These are phyloP conservation scores for Pammene aurita DNA, from an alignment of 2,888 invertebrate genomes.

Conservation along the genomic window DNA sequence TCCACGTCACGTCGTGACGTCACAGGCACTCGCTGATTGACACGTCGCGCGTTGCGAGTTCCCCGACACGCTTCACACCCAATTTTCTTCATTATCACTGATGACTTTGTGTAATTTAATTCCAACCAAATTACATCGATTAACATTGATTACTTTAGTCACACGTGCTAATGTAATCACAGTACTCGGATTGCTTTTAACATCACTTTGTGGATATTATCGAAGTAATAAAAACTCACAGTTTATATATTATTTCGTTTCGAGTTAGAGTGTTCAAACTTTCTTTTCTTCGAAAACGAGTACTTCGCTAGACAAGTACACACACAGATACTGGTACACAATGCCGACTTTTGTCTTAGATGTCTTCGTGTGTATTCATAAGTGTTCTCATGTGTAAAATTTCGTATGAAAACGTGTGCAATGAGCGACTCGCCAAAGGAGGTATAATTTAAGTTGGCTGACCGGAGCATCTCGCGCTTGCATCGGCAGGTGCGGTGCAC, in stretches of 20 bases:
- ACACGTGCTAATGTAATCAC: constrained; percentile 17
- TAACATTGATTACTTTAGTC: constrained; percentile 37
- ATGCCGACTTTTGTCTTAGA: too few relatives aligned
- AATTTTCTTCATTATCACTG: constrained; percentile 39
- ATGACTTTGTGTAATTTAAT: constrained; percentile 38
- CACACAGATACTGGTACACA: too few relatives aligned
- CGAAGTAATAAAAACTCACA: background rate
- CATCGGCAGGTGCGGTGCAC: constrained; percentile 20
- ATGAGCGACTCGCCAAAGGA: too few relatives aligned
- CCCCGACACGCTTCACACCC: constrained; percentile 32
- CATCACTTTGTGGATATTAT: constrained; percentile 1
- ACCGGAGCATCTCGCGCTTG: background rate
- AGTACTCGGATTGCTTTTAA: constrained; percentile 2
- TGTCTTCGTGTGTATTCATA: too few relatives aligned
- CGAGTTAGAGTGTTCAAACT: too few relatives aligned
- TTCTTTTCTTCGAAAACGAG: too few relatives aligned
- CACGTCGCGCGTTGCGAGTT: constrained; percentile 28
- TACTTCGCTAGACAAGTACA: too few relatives aligned
- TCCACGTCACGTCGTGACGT: constrained; percentile 13
- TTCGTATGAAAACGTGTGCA: too few relatives aligned
- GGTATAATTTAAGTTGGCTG: background rate
- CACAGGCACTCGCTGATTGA: constrained; percentile 25
- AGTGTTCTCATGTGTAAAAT: too few relatives aligned
- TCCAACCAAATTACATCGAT: constrained; percentile 38
- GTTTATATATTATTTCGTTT: too few relatives aligned